Percentiles rank a stretch among this genome's conserved stretches.
phyloP scores from a whole-genome alignment of 1,140 invertebrate genomes.

The Lordiphosa stackelbergi region DNA sequence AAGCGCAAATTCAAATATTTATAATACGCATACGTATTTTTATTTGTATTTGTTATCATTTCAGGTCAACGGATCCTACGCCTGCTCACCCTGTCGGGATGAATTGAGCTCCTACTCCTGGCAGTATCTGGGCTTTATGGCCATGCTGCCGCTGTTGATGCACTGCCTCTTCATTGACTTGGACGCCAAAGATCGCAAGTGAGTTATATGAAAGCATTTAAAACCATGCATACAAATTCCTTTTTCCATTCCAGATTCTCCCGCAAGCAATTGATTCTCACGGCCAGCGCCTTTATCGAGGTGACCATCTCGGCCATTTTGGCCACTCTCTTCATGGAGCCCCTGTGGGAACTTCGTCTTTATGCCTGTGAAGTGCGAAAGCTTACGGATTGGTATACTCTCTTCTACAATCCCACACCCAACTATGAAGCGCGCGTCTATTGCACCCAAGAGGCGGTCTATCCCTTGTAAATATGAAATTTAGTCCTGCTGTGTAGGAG shows the following conservation, averaged over 20 bases:
- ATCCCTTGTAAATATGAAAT: constrained; percentile 88
- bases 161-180: constrained; percentile 95
- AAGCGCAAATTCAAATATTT: too few species aligned
- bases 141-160: constrained; percentile 87
- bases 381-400: constrained; percentile 96
- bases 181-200: constrained; percentile 86
- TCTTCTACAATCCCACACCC: constrained; percentile 94
- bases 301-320: constrained; percentile 84
- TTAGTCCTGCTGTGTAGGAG: neutral
- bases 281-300: constrained; percentile 89
- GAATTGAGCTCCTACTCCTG: constrained; percentile 92
- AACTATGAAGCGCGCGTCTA: constrained; percentile 92
- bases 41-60: constrained; percentile 65
- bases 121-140: constrained; percentile 96
- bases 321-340: constrained; percentile 87
- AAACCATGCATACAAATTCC: too few species aligned
- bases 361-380: constrained; percentile 86
- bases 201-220: constrained; percentile 36
- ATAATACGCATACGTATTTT: too few species aligned
- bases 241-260: constrained; percentile 80
- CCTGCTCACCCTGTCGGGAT: constrained; percentile 87
- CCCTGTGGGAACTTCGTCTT: constrained; percentile 85
- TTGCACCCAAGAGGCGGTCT: constrained; percentile 98
- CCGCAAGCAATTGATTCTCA: constrained; percentile 84
- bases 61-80: constrained; percentile 79